These are phyloP conservation scores for Bruchidius siliquastri DNA, from an alignment of 2,888 invertebrate species.

Conservation along the genomic window DNA sequence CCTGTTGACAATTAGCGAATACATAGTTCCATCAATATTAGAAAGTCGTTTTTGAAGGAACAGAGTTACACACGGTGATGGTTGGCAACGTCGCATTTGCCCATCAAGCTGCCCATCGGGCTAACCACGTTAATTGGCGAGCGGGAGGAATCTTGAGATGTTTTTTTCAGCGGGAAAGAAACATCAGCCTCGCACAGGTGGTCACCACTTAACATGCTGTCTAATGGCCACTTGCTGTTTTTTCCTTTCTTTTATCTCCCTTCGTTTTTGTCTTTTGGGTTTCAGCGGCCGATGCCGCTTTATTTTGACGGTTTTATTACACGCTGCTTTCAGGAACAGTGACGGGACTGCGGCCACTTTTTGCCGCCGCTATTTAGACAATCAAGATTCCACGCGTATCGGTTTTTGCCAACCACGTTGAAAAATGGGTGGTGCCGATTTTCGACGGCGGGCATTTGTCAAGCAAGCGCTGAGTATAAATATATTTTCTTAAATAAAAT, in stretches of 20 bases:
- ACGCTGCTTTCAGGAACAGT: slow-evolving; percentile 8
- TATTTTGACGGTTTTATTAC: slow-evolving; percentile 33
- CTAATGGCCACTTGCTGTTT: slow-evolving; percentile 26
- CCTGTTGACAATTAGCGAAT: too few relatives aligned
- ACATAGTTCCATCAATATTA: too few relatives aligned
- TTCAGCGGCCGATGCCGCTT: slow-evolving; percentile 12
- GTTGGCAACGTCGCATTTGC: slow-evolving; percentile 10
- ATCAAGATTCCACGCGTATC: background rate
- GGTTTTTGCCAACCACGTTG: background rate
- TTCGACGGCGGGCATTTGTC: background rate
- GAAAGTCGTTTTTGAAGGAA: too few relatives aligned
- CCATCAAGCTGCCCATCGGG: slow-evolving; percentile 8
- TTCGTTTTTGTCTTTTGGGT: background rate
- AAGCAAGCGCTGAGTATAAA: background rate
- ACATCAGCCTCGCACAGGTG: slow-evolving; percentile 24
- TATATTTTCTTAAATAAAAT: background rate
- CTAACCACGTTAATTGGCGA: slow-evolving; percentile 29
- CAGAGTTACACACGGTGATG: background rate
- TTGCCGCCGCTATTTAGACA: background rate
- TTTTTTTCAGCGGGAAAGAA: slow-evolving; percentile 17
- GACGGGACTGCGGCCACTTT: background rate
- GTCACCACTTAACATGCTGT: slow-evolving; percentile 27
- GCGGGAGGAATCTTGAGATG: slow-evolving; percentile 24
- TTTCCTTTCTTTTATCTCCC: slow-evolving; percentile 13
- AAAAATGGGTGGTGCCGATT: background rate